Conservation (phyloP, 1,140 invertebrate genomes). For the Drosophila tristis region DNA sequence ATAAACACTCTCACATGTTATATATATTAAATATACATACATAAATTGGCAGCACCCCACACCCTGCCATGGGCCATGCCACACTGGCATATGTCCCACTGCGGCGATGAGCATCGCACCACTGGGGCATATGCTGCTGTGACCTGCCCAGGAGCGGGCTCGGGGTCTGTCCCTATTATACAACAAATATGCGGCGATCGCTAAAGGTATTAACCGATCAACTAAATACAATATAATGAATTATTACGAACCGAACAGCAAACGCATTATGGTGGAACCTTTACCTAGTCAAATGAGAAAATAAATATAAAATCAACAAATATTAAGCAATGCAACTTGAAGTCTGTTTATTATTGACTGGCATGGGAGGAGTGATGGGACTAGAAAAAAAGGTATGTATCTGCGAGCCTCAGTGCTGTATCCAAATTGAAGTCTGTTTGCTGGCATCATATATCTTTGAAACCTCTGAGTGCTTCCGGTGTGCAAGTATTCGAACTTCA, state of each 20-base stretch:
- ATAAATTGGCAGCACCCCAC: conserved; percentile 6
- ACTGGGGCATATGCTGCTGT: conserved; percentile 11
- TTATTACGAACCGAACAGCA: conserved; percentile 51
- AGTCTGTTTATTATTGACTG: background rate
- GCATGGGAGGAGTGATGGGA: background rate
- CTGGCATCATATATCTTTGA: too few relatives aligned
- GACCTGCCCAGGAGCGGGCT: too few relatives aligned
- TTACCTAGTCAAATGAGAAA: conserved; percentile 78
- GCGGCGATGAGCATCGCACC: background rate
- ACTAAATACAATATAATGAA: conserved; percentile 65
- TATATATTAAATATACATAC: conserved; percentile 47
- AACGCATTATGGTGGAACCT: conserved; percentile 61
- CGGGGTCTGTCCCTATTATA: conserved; percentile 5
- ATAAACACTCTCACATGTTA: conserved; percentile 66
- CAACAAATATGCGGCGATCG: conserved; percentile 18
- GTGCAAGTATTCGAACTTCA: too few relatives aligned
- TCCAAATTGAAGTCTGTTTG: too few relatives aligned
- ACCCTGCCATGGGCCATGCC: background rate
- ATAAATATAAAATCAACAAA: conserved; percentile 74
- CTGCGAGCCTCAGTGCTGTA: too few relatives aligned
- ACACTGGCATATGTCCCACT: background rate
- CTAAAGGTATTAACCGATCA: conserved; percentile 69
- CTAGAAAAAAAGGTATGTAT: too few relatives aligned
- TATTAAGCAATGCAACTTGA: conserved; percentile 52
- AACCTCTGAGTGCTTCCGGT: too few relatives aligned